Evolutionary conservation across 2,888 invertebrate species (phyloP), one percentile per base, ranked within the genome.

Genomic region (Scaptomyza cyrtandrae): DNA sequence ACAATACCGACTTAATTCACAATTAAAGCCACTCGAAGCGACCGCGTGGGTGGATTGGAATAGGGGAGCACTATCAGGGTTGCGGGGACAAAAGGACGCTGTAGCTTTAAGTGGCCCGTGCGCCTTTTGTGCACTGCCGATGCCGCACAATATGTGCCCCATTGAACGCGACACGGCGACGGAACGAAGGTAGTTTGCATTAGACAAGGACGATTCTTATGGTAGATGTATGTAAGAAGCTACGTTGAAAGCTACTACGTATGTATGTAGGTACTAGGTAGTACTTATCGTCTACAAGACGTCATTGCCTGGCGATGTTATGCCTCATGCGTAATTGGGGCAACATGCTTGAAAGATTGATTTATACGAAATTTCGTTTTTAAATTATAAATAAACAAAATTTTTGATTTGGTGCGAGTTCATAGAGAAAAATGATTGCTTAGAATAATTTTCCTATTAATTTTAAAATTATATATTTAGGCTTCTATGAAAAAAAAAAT

Each of bases 1-100:
- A 90, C 91, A 90, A 90, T 91, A 90, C 89, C 80, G 88, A 83
- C 91, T 91, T 90, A 91, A 90, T 90, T 90, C 88, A 90, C 91
- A 90, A 91, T 90, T 90, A 90, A 91, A 91, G 82, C 89, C 91
- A 80, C 91, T 90, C 80, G 69, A 85, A 67, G 64, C 58, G 71
- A 67, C 69, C 77, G 75, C 67, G 56, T 62, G 65, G 74, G 71
- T 9, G 53, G 29, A 19, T 10, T 43, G 31, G 11, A 27, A 52
- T 33, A 27, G 58, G 27, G 27, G 9, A 24, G 13, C n/a, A 16
- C 7, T 7, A 1, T 13, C 19, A 1, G 49, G 33, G 16, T 33
- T 39, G 39, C 2, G 49, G 19, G 39, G 11, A 14, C 46, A 14
- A 10, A 48, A 39, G 52, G 45, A 31, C 27, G 31, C 39, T 39